Conservation (phyloP, 2,113 vertebrate species). For the Siniperca chuatsi region DNA sequence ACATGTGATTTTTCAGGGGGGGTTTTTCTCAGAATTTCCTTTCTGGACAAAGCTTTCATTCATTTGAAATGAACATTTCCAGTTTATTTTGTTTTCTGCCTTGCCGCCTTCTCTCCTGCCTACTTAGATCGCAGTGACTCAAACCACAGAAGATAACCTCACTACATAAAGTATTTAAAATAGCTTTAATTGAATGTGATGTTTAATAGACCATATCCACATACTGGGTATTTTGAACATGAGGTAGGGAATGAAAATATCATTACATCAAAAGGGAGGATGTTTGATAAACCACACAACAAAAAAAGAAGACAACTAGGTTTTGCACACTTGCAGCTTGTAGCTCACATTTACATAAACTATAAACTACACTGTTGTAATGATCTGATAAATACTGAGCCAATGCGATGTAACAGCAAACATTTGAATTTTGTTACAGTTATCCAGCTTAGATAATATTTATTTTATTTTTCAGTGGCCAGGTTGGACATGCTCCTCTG, state of each 20-base stretch:
- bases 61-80: not conserved
- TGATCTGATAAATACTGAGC: not conserved
- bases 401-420: not conserved
- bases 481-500: not conserved
- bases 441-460: not conserved
- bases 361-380: not conserved
- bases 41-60: conserved; percentile 10
- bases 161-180: not conserved
- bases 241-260: not conserved
- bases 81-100: not conserved
- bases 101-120: not conserved
- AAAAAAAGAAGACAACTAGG: not conserved
- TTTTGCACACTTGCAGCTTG: not conserved
- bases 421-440: not conserved
- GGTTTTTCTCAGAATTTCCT: not conserved
- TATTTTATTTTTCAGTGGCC: not conserved
- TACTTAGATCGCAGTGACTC: not conserved
- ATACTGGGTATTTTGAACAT: not conserved
- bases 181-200: not conserved
- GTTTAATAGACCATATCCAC: not conserved
- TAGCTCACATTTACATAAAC: not conserved
- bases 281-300: not conserved
- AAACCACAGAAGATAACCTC: not conserved
- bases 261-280: not conserved
- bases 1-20: not conserved